These are phyloP conservation scores for Diarsia mendica DNA, from an alignment of 2,888 invertebrate genomes.

Conservation along the genomic window DNA sequence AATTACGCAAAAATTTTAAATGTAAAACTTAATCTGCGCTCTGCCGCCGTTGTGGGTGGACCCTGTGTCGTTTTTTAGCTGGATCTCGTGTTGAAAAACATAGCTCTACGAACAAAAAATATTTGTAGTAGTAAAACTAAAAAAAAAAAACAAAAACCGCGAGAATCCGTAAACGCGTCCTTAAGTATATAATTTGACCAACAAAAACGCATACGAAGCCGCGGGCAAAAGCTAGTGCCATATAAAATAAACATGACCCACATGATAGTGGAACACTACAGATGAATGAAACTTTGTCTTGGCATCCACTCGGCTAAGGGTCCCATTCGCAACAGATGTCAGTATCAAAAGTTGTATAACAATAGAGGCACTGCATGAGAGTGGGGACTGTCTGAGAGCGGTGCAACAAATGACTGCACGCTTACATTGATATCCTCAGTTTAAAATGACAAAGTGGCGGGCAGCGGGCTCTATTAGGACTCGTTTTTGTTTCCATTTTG, in stretches of 20 bases:
- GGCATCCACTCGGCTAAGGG: background rate
- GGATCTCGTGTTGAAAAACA: too few relatives aligned
- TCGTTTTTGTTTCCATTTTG: background rate
- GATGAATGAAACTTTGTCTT: slow-evolving; percentile 9
- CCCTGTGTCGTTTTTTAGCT: too few relatives aligned
- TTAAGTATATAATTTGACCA: too few relatives aligned
- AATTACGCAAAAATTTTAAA: too few relatives aligned
- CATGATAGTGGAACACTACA: background rate
- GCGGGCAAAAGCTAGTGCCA: too few relatives aligned
- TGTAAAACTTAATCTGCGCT: too few relatives aligned
- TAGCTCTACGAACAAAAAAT: too few relatives aligned
- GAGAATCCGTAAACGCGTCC: too few relatives aligned
- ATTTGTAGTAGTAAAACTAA: too few relatives aligned
- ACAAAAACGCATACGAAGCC: too few relatives aligned
- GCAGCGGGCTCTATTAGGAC: background rate
- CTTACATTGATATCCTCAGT: slow-evolving; percentile 2
- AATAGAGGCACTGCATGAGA: slow-evolving; percentile 7
- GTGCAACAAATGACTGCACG: slow-evolving; percentile 26
- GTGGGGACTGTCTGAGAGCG: background rate
- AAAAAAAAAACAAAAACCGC: too few relatives aligned
- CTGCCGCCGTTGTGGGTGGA: too few relatives aligned
- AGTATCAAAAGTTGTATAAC: slow-evolving; percentile 22
- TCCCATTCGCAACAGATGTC: slow-evolving; percentile 30
- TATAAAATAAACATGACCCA: background rate
- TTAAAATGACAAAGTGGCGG: slow-evolving; percentile 5